Evolutionary conservation across 2,113 vertebrate species (phyloP).

Genomic region (Sebastes fasciatus): DNA sequence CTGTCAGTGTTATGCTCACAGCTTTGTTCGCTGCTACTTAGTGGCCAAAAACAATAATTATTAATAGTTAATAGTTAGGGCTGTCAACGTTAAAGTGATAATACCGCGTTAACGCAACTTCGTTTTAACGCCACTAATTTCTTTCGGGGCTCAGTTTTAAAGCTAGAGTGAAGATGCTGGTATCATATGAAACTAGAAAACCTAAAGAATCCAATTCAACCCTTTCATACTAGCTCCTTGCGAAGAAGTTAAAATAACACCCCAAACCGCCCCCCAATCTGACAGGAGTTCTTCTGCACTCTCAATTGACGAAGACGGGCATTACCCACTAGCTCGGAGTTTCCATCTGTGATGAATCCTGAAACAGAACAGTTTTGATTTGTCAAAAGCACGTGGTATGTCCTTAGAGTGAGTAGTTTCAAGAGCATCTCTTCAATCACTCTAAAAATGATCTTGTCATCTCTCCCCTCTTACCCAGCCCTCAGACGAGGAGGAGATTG

Average conservation of each 20-base stretch:
- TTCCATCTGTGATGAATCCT: constrained; percentile 97
- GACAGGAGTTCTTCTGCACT: constrained; percentile 85
- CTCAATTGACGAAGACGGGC: constrained; percentile 91
- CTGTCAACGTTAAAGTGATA: too few species aligned
- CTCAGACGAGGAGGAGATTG: constrained; percentile 92
- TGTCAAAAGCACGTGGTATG: not conserved
- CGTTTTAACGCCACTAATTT: too few species aligned
- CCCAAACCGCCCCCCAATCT: constrained; percentile 41
- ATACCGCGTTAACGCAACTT: too few species aligned
- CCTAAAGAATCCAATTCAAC: too few species aligned
- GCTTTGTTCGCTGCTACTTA: not conserved
- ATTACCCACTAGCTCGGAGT: constrained; percentile 90
- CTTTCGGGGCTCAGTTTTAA: too few species aligned
- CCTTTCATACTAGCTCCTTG: too few species aligned
- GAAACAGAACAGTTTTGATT: constrained; percentile 1
- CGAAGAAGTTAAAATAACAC: too few species aligned
- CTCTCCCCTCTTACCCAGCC: constrained; percentile 76
- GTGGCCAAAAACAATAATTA: not conserved
- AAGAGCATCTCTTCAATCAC: not conserved
- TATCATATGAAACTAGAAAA: too few species aligned
- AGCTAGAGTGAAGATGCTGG: too few species aligned
- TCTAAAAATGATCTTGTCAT: not conserved
- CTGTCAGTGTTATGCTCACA: not conserved
- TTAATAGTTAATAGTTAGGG: not conserved
- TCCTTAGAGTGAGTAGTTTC: not conserved